Percentiles rank a stretch among this genome's conserved stretches.
phyloP scores from a whole-genome alignment of 1,140 invertebrate genomes.

The Orius insidiosus region DNA sequence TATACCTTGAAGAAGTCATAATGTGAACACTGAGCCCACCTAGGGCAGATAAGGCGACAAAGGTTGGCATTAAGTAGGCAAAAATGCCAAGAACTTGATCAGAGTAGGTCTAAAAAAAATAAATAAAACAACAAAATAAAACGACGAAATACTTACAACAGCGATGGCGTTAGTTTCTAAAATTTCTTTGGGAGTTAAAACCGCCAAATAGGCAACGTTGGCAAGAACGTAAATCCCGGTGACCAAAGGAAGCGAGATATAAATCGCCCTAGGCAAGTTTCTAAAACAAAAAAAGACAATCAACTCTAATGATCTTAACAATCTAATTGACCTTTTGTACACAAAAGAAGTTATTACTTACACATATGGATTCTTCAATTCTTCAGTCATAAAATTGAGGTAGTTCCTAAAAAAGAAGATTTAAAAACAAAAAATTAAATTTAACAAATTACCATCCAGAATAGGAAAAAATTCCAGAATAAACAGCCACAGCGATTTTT shows the following conservation, averaged over 20 bases:
- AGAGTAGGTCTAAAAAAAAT: constrained; percentile 55
- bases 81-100: constrained; percentile 48
- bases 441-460: constrained; percentile 62
- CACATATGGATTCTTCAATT: constrained; percentile 80
- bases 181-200: constrained; percentile 66
- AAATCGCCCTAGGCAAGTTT: constrained; percentile 87
- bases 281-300: constrained; percentile 29
- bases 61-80: constrained; percentile 62
- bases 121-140: neutral
- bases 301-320: neutral
- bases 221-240: constrained; percentile 82
- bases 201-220: constrained; percentile 86
- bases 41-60: constrained; percentile 71
- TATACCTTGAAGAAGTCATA: constrained; percentile 55
- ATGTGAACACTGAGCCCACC: constrained; percentile 77
- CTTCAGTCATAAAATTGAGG: constrained; percentile 94
- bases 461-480: constrained; percentile 91
- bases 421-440: constrained; percentile 12
- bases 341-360: constrained; percentile 26
- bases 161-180: constrained; percentile 79
- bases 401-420: constrained; percentile 52
- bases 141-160: constrained; percentile 65
- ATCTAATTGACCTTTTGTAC: neutral
- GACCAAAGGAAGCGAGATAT: constrained; percentile 78
- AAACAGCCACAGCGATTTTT: constrained; percentile 77